phyloP scores from a whole-genome alignment of 2,113 vertebrate species.

The Hippopotamus amphibius region DNA sequence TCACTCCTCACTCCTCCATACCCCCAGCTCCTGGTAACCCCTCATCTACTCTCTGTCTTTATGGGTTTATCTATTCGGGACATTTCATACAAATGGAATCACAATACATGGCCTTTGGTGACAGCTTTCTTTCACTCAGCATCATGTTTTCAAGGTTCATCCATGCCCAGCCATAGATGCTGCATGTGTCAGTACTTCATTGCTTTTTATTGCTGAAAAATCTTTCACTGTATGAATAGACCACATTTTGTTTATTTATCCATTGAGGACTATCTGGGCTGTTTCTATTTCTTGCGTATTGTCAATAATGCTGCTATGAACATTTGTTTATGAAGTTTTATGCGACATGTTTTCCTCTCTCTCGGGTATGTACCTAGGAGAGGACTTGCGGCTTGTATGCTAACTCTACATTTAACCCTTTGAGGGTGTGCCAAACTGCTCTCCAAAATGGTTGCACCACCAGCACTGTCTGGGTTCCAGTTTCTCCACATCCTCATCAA shows the following conservation, averaged over 20 bases:
- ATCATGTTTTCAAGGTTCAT: background rate
- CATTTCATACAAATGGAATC: background rate
- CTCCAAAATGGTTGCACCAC: background rate
- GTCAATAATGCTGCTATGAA: background rate
- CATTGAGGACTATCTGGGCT: background rate
- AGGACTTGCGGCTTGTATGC: background rate
- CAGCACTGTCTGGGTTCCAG: background rate
- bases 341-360: conserved; percentile 6
- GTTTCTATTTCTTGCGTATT: background rate
- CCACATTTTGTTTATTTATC: background rate
- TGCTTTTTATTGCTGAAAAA: background rate
- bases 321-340: background rate
- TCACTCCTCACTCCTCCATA: background rate
- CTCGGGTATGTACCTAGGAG: background rate
- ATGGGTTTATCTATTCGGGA: background rate
- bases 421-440: background rate
- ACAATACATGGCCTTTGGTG: background rate
- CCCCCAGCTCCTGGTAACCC: background rate
- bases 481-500: background rate
- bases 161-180: background rate
- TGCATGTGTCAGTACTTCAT: background rate
- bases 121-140: background rate
- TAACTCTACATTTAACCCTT: background rate
- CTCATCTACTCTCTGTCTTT: background rate
- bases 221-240: background rate